Conservation (phyloP, 1,140 invertebrate genomes). For the Drosophila leontia region DNA sequence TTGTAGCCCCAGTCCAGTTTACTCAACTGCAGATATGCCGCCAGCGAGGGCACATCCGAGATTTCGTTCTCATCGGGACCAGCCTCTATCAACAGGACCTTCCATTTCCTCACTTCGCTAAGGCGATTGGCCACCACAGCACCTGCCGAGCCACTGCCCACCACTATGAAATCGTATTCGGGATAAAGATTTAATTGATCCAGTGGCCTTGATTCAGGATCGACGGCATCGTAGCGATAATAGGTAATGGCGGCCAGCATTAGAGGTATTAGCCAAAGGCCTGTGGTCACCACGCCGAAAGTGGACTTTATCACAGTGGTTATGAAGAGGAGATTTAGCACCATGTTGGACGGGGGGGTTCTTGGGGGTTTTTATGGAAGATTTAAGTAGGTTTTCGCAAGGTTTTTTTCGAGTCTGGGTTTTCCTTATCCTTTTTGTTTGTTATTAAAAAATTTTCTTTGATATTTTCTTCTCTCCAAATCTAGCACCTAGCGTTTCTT, state of each 20-base stretch:
- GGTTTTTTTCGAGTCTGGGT: background rate
- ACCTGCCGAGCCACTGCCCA: conserved; percentile 92
- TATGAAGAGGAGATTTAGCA: conserved; percentile 89
- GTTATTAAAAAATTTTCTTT: background rate
- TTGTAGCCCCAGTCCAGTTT: conserved; percentile 97
- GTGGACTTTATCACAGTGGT: conserved; percentile 91
- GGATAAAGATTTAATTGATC: conserved; percentile 86
- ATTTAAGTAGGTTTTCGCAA: too few species aligned
- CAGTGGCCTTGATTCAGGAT: conserved; percentile 90
- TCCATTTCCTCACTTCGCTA: conserved; percentile 92
- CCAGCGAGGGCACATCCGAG: conserved; percentile 94
- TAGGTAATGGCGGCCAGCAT: conserved; percentile 92
- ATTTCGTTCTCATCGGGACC: conserved; percentile 97
- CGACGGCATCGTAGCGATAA: conserved; percentile 92
- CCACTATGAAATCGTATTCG: conserved; percentile 94
- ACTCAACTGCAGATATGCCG: conserved; percentile 94
- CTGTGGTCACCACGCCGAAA: conserved; percentile 89
- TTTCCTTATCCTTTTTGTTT: too few species aligned
- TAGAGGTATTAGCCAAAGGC: conserved; percentile 93
- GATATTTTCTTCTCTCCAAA: conserved; percentile 6
- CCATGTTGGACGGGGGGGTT: conserved; percentile 86
- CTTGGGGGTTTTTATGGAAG: background rate
- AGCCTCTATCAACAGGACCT: conserved; percentile 94
- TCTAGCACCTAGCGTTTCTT: conserved; percentile 62
- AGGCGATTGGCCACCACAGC: conserved; percentile 96